Conservation (phyloP, 2,888 invertebrate genomes). For the Amaurobius ferox region DNA sequence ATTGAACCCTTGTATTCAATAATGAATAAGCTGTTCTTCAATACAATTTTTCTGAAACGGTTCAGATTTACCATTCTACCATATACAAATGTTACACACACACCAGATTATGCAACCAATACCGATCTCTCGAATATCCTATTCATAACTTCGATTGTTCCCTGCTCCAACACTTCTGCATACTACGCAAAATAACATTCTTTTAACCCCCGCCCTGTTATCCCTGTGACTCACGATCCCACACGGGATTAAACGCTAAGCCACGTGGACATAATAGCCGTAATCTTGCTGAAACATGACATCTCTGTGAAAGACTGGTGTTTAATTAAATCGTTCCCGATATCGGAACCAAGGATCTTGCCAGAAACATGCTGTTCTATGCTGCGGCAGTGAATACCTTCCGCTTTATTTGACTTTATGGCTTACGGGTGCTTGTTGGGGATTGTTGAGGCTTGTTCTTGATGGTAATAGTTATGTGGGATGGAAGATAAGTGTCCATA, state of each 20-base stretch:
- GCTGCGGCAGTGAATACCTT: not conserved
- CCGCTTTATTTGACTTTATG: constrained; percentile 38
- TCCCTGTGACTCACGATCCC: constrained; percentile 30
- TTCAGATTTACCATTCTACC: too few species aligned
- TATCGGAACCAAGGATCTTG: constrained; percentile 47
- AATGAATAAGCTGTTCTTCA: too few species aligned
- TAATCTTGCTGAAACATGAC: constrained; percentile 61
- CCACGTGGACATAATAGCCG: constrained; percentile 52
- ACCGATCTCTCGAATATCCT: not conserved
- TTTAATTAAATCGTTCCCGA: constrained; percentile 66
- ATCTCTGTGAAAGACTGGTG: constrained; percentile 63
- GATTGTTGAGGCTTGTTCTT: constrained; percentile 2
- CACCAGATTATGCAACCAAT: too few species aligned
- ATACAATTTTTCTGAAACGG: too few species aligned
- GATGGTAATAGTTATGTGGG: not conserved
- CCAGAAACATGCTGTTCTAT: constrained; percentile 8
- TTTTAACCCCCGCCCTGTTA: not conserved
- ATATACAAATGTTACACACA: too few species aligned
- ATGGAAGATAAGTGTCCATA: too few species aligned
- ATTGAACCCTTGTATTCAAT: too few species aligned
- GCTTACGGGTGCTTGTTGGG: constrained; percentile 7
- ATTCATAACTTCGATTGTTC: constrained; percentile 8
- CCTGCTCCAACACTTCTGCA: too few species aligned
- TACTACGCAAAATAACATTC: not conserved
- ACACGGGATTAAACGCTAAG: constrained; percentile 42